A percentile compares a stretch with the other conserved stretches of the same genome.
Conservation (phyloP, 2,113 vertebrate genomes). For the Poicephalus gulielmi region DNA sequence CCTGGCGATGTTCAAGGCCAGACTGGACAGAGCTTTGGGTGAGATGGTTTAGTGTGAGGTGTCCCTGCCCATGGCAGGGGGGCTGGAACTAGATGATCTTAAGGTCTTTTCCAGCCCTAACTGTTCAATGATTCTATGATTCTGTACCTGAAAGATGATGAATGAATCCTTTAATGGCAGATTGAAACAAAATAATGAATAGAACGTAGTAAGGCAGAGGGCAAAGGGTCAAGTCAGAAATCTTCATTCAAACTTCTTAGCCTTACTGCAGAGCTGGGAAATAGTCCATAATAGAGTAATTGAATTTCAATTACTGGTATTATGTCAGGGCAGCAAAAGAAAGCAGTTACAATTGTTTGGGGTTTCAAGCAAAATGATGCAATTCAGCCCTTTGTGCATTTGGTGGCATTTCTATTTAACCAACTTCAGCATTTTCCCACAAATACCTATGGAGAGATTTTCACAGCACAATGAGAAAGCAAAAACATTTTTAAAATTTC, state of each 20-base stretch:
- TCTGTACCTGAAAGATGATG: not conserved
- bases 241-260: not conserved
- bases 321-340: not conserved
- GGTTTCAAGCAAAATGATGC: not conserved
- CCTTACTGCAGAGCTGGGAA: not conserved
- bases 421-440: not conserved
- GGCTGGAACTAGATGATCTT: not conserved
- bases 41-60: too few species aligned
- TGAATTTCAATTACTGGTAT: not conserved
- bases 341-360: not conserved
- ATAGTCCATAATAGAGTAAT: not conserved
- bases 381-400: not conserved
- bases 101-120: not conserved
- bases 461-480: not conserved
- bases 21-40: too few species aligned
- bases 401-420: not conserved
- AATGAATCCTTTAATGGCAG: not conserved
- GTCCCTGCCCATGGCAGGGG: not conserved
- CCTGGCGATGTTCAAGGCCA: too few species aligned
- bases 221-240: not conserved
- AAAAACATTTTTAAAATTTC: not conserved
- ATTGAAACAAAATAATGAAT: not conserved
- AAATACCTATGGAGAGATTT: not conserved
- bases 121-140: not conserved
- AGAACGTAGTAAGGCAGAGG: not conserved